Evolutionary conservation across 2,888 invertebrate species (phyloP).

Genomic region (Lordiphosa fenestrarum): DNA sequence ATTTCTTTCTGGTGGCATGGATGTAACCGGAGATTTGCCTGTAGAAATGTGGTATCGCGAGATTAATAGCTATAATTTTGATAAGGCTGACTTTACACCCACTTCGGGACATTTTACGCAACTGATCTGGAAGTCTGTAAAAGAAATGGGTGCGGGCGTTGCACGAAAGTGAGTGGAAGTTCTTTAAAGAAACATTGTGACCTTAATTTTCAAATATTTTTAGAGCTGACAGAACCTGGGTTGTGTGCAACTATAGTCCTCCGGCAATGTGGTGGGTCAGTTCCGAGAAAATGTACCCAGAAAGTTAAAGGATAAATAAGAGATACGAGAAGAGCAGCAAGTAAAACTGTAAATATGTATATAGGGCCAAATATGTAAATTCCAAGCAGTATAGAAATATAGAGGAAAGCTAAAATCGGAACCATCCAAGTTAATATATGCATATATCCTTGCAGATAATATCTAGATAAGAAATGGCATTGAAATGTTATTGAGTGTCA

Average conservation of each 20-base stretch:
- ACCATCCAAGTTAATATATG: too few relatives aligned
- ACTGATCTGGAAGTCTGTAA: conserved; percentile 90
- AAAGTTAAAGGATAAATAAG: conserved; percentile 23
- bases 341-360: too few relatives aligned
- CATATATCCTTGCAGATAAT: too few relatives aligned
- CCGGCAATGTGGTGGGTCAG: conserved; percentile 91
- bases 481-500: too few relatives aligned
- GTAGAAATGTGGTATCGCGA: conserved; percentile 87
- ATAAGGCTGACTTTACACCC: conserved; percentile 83
- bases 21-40: conserved; percentile 77
- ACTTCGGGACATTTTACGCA: conserved; percentile 92
- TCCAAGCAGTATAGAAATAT: too few relatives aligned
- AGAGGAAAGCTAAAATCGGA: too few relatives aligned
- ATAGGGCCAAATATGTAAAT: too few relatives aligned
- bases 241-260: conserved; percentile 95
- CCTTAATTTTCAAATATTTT: neutral
- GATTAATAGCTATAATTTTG: conserved; percentile 86
- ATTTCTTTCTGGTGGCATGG: conserved; percentile 88
- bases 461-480: too few relatives aligned
- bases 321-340: too few relatives aligned
- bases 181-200: neutral
- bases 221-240: conserved; percentile 83
- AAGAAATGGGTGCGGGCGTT: conserved; percentile 88
- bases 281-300: conserved; percentile 87
- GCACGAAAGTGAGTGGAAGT: conserved; percentile 69